Base-by-base conservation (phyloP, 2,888 invertebrate genomes). In the Nymphalis c-album region DNA sequence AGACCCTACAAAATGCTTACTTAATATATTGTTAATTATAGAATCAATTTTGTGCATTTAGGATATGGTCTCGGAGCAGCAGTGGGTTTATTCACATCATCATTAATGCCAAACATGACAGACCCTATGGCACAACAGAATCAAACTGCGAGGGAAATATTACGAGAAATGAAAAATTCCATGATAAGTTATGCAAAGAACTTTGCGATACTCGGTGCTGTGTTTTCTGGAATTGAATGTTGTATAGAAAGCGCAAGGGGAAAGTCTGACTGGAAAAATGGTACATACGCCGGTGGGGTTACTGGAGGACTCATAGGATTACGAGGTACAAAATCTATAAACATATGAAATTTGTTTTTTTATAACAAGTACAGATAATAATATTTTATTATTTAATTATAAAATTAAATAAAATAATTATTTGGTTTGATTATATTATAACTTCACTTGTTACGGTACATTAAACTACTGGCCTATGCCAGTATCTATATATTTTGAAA, bases 121-220 rank as follows among this genome's bases (percentile, higher is more conserved):
- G 93, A 93, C 62, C 91, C 94, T 16, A 95, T 93, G 6, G 94
- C 94, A 53, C 93, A 94, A 71, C 95, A 96, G 77, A 96, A 95
- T 77, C 95, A 96, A 78, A 96, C 97, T 0, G 97, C 97, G 0
- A 93, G 95, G 77, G 96, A 98, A 90, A 97, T 98, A 48, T 94
- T 98, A 65, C 92, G 94, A 67, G 99, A 99, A 87, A 98, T 99
- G 98, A 97, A 96, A 84, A 93, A 94, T 0, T 96, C 98, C 0
- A 98, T 98, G 74, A 88, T 97, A 67, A 95, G 98, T 66, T 98
- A 99, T 85, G 99, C 97, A 0, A 99, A 99, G 88, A 99, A 99
- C 88, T 99, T 99, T 93, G 99, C 99, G 0, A 93, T 99, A 55
- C 95, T 99, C 75, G 99, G 99, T 67, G 95, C 96, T 8, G 94